These are phyloP conservation scores for Eublepharis macularius DNA, from an alignment of 2,113 vertebrate species.

Conservation along the genomic window DNA sequence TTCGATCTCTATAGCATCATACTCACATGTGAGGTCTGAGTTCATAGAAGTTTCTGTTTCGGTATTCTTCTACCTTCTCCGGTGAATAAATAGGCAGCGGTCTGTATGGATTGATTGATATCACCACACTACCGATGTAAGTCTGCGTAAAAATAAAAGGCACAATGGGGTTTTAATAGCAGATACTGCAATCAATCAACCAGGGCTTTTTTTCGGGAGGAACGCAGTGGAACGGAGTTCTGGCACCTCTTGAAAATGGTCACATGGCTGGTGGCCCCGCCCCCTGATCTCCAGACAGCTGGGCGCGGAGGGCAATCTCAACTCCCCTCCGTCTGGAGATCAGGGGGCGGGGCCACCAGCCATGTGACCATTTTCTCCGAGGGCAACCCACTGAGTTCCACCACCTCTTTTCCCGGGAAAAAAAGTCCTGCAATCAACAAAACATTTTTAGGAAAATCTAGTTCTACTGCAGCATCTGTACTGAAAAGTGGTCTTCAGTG, in stretches of 20 bases:
- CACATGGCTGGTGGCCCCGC: too few species aligned
- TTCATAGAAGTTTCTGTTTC: constrained; percentile 98
- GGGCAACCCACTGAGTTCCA: too few species aligned
- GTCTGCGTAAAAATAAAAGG: constrained; percentile 78
- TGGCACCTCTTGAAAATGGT: too few species aligned
- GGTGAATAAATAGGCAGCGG: constrained; percentile 92
- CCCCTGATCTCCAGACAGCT: too few species aligned
- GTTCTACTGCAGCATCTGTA: background rate
- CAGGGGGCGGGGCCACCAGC: too few species aligned
- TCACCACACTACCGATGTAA: constrained; percentile 97
- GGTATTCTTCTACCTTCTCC: constrained; percentile 98
- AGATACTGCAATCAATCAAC: background rate
- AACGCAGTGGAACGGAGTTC: too few species aligned
- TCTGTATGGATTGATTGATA: constrained; percentile 96
- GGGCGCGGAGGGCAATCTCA: too few species aligned
- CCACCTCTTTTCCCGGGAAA: too few species aligned
- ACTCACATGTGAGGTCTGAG: constrained; percentile 99
- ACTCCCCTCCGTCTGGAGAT: too few species aligned
- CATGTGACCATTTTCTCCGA: too few species aligned
- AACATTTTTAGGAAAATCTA: background rate
- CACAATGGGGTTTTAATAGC: background rate
- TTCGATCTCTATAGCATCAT: constrained; percentile 30
- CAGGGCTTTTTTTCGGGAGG: too few species aligned
- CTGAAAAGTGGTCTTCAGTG: background rate
- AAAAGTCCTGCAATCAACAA: too few species aligned